Base-by-base conservation (phyloP, 2,888 invertebrate species). In the Laspeyria flexula region DNA sequence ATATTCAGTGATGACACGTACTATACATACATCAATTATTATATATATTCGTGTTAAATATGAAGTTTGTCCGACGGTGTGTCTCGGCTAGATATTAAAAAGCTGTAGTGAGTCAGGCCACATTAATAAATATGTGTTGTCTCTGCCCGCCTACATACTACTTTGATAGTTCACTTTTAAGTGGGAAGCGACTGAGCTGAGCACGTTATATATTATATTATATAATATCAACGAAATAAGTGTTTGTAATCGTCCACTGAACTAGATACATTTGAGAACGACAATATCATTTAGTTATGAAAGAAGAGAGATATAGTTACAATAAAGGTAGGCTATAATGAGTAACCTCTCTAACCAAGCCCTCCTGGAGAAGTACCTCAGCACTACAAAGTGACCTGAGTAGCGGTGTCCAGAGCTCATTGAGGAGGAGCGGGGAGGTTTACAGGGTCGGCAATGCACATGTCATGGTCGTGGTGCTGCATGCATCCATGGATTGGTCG, bases 51-150 rank as follows among this genome's bases (percentile, higher is more conserved):
- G 30, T 50, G 53, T 54, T 52, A 46, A 40, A 55, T 48, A 46
- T 52, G 33, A 47, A 45, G 47, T 47, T 47, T 46, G 40, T 56
- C 49, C 46, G 47, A 38, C 37, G 15, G 55, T 58, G 54, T 61
- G 62, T 56, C 55, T 52, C 55, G 31, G 25, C 34, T 42, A 31
- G 35, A 45, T 56, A 53, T 60, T 55, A 55, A 46, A 69, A 41
- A 50, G 47, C 43, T 50, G 49, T 41, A 55, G 48, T 60, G 58
- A 54, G 57, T 78, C 80, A 80, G 62, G 70, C 64, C 71, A 64
- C 56, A 30, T 65, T 73, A 71, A 73, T 78, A 79, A 78, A 81
- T 81, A 72, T 77, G 77, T 79, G 82, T 66, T 74, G 81, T 81
- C 79, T 81, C 60, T 30, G 43, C 35, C 23, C 69, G 62, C 69